Evolutionary conservation across 2,113 vertebrate species (phyloP).

Genomic region (Pluvialis apricaria): DNA sequence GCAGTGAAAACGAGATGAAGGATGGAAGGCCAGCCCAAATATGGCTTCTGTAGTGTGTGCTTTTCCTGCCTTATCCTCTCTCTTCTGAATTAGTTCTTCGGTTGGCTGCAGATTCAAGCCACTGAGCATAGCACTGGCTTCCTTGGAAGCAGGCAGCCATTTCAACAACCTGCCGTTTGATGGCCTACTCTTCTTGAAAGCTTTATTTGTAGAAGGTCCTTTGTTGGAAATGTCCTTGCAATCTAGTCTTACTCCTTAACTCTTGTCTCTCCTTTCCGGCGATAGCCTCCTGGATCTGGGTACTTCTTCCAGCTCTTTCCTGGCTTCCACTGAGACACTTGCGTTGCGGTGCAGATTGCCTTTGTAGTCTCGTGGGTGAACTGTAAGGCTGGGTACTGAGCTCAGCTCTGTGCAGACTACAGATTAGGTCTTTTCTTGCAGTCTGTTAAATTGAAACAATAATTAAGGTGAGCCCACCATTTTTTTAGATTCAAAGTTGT

Average conservation of each 20-base stretch:
- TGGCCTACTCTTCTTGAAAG: background rate
- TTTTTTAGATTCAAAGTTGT: background rate
- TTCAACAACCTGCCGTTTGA: background rate
- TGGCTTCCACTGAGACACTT: background rate
- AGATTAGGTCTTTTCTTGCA: background rate
- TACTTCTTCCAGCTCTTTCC: background rate
- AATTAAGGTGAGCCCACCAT: background rate
- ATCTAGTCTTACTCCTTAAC: background rate
- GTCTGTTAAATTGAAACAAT: background rate
- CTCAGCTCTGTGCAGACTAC: background rate
- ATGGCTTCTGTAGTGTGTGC: background rate
- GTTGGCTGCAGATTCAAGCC: background rate
- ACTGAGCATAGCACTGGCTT: background rate
- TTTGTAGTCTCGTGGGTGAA: background rate
- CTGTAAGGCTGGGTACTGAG: background rate
- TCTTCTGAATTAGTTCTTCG: background rate
- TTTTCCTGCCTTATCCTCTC: background rate
- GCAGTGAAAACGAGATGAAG: background rate
- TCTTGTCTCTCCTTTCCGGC: background rate
- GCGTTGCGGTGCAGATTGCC: background rate
- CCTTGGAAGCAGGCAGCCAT: background rate
- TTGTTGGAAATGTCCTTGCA: background rate
- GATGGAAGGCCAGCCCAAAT: background rate
- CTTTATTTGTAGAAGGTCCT: background rate
- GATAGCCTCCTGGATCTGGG: background rate